Conservation (phyloP, 2,113 vertebrate genomes). For the Pavo muticus region DNA sequence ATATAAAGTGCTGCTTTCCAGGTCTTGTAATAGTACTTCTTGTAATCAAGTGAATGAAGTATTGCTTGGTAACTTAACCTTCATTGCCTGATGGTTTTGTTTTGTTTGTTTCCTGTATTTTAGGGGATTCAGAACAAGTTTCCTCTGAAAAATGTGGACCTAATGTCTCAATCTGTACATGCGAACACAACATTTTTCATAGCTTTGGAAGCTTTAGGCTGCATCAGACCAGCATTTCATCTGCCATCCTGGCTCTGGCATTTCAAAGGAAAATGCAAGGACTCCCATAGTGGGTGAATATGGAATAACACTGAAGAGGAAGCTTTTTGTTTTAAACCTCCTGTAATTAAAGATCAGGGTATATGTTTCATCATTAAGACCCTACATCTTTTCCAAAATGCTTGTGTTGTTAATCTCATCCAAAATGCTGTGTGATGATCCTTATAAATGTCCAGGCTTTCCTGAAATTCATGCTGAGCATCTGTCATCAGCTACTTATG, state of each 20-base stretch:
- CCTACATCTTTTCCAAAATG: not conserved
- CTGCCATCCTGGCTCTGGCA: not conserved
- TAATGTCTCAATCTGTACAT: not conserved
- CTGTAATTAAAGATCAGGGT: not conserved
- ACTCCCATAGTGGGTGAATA: conserved; percentile 56
- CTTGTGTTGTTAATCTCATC: not conserved
- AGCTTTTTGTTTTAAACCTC: not conserved
- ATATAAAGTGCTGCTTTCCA: not conserved
- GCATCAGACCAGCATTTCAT: not conserved
- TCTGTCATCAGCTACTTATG: not conserved
- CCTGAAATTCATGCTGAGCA: not conserved
- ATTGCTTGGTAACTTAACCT: not conserved
- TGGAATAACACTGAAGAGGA: conserved; percentile 30
- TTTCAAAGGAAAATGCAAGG: conserved; percentile 59
- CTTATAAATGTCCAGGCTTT: not conserved
- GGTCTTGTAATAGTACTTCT: not conserved
- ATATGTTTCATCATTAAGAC: not conserved
- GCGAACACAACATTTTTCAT: not conserved
- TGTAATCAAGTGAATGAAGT: not conserved
- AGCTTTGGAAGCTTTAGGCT: not conserved
- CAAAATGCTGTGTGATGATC: not conserved
- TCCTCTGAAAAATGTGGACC: not conserved
- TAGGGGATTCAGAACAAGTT: not conserved
- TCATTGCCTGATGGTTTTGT: not conserved
- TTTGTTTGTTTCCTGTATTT: not conserved